Conservation (phyloP, 2,113 vertebrate species). For the Nothoprocta pentlandii region DNA sequence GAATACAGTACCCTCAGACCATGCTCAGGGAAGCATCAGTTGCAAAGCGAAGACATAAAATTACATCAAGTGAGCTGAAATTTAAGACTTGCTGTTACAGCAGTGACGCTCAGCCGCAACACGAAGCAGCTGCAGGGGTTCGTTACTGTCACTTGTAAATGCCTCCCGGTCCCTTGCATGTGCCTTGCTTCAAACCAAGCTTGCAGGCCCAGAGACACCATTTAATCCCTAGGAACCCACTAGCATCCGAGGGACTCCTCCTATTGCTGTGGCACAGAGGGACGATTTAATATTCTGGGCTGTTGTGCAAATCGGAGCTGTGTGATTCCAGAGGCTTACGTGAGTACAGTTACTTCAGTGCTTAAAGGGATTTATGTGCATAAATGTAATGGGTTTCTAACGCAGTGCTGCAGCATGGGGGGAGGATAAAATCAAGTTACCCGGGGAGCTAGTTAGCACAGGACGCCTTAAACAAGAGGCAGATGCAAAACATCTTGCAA, state of each 20-base stretch:
- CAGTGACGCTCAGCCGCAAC: constrained; percentile 34
- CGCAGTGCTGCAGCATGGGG: neutral
- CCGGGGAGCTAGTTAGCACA: neutral
- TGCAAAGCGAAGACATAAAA: constrained; percentile 68
- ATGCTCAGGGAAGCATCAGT: neutral
- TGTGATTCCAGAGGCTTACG: constrained; percentile 27
- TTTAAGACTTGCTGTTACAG: constrained; percentile 77
- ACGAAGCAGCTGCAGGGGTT: constrained; percentile 62
- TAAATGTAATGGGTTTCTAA: neutral
- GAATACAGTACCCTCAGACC: neutral
- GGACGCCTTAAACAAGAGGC: neutral
- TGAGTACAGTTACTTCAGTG: neutral
- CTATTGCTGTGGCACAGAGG: constrained; percentile 35
- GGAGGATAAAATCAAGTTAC: accelerated
- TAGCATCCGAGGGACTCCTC: constrained; percentile 23
- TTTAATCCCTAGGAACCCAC: constrained; percentile 2
- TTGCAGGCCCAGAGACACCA: neutral
- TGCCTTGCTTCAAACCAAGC: neutral
- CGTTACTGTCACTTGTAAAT: constrained; percentile 38
- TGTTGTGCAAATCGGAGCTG: constrained; percentile 29
- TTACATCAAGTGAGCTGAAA: constrained; percentile 85
- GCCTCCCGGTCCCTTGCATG: neutral
- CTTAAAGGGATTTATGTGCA: constrained; percentile 16
- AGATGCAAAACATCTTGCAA: no score
- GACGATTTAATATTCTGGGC: constrained; percentile 51